These are phyloP conservation scores for Pyrgilauda ruficollis DNA, from an alignment of 2,113 vertebrate species.

Conservation along the genomic window DNA sequence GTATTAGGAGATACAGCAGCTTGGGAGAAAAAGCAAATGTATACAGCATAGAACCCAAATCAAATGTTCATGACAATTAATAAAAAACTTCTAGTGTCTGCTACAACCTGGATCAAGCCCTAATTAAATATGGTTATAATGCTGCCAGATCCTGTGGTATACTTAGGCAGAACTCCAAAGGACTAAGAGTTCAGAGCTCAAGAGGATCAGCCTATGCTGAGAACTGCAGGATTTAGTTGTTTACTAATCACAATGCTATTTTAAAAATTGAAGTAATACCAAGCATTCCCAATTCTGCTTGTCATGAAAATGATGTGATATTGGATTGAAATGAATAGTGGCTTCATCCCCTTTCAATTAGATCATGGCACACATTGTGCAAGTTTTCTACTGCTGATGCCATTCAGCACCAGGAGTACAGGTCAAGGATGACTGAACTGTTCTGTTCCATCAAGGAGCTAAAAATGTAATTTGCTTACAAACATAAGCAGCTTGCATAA, in stretches of 20 bases:
- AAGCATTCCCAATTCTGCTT: neutral
- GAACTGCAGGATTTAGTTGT: neutral
- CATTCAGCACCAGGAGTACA: neutral
- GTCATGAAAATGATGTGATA: neutral
- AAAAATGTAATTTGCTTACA: neutral
- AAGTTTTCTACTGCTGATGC: neutral
- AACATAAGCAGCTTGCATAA: neutral
- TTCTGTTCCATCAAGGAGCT: neutral
- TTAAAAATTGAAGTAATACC: neutral
- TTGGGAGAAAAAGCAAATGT: neutral
- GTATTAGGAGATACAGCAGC: neutral
- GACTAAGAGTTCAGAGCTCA: neutral
- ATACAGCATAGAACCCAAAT: neutral
- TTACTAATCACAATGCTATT: neutral
- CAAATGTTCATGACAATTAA: neutral
- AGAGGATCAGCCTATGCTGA: neutral
- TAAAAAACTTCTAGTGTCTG: neutral
- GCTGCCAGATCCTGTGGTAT: neutral
- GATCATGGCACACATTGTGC: fast-evolving
- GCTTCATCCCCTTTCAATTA: neutral
- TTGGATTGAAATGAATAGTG: neutral
- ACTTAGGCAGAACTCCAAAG: neutral
- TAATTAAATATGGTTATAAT: neutral
- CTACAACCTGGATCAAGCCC: neutral
- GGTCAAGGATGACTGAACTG: neutral